Evolutionary conservation across 2,113 vertebrate genomes (phyloP).

Genomic region (Condylura cristata): DNA sequence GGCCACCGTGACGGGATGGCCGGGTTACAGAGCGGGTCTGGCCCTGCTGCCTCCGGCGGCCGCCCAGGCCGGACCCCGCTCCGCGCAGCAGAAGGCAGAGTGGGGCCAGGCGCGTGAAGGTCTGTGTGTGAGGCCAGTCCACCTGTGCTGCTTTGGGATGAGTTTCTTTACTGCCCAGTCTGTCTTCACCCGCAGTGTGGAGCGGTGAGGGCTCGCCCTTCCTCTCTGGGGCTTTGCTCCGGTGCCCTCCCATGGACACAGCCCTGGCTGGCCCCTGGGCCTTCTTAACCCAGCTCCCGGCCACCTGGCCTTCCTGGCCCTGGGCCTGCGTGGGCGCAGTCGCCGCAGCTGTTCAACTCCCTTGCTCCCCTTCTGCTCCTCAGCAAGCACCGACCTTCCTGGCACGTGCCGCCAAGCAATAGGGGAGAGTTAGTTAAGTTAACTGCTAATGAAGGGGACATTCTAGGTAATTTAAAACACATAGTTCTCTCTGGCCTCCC

Average conservation of each 20-base stretch:
- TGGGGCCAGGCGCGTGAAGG: background rate
- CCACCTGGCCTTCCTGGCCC: no score
- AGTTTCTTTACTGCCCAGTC: background rate
- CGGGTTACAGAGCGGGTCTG: background rate
- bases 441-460: background rate
- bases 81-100: fast-evolving
- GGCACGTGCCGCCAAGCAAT: background rate
- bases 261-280: background rate
- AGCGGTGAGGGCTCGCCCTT: background rate
- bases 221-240: background rate
- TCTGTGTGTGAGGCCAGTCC: background rate
- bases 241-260: background rate
- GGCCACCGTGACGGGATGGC: background rate
- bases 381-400: background rate
- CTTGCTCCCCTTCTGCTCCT: background rate
- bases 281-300: background rate
- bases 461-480: background rate
- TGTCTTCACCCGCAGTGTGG: background rate
- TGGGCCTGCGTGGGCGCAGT: background rate
- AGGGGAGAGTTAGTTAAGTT: no score
- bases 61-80: background rate
- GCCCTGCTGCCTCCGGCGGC: background rate
- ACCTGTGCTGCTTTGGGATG: background rate
- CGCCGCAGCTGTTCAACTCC: background rate
- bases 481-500: background rate